Percentiles rank a stretch among this genome's conserved stretches.
These are phyloP conservation scores for Polypedilum pembai DNA, from an alignment of 1,140 invertebrate species.

Conservation along the genomic window DNA sequence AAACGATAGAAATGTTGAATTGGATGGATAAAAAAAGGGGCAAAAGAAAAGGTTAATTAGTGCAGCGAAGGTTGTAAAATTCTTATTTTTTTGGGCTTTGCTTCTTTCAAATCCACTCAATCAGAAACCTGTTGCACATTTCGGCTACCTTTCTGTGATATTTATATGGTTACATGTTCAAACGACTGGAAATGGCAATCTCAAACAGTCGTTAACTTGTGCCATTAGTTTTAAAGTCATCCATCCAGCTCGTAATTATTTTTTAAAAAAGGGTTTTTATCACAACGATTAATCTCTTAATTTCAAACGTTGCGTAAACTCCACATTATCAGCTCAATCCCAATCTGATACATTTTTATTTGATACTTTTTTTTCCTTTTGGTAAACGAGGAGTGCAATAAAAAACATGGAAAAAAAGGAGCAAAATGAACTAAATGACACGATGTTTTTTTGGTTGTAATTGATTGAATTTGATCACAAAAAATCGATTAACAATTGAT, in stretches of 20 bases:
- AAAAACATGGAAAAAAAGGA: constrained; percentile 26
- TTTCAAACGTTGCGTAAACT: constrained; percentile 8
- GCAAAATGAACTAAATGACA: constrained; percentile 26
- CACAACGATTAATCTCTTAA: constrained; percentile 16
- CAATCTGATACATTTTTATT: neutral
- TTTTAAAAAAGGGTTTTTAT: neutral
- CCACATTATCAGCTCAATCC: neutral
- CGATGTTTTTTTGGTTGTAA: constrained; percentile 17
- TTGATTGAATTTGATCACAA: constrained; percentile 24
- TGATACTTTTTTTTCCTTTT: neutral
- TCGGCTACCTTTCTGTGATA: neutral
- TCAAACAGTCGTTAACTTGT: neutral
- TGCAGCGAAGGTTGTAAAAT: constrained; percentile 9
- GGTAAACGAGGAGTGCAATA: neutral
- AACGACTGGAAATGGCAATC: neutral
- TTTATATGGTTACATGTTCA: neutral
- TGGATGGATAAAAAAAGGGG: neutral
- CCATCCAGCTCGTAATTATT: neutral
- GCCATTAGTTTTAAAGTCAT: constrained; percentile 7
- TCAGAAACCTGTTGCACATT: constrained; percentile 25
- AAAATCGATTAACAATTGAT: constrained; percentile 2
- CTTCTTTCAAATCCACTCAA: neutral
- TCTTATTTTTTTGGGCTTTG: neutral
- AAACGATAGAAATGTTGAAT: neutral
- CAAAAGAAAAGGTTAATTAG: constrained; percentile 21